Base-by-base conservation (phyloP, 1,140 invertebrate genomes). In the Anagrus nilaparvatae region DNA sequence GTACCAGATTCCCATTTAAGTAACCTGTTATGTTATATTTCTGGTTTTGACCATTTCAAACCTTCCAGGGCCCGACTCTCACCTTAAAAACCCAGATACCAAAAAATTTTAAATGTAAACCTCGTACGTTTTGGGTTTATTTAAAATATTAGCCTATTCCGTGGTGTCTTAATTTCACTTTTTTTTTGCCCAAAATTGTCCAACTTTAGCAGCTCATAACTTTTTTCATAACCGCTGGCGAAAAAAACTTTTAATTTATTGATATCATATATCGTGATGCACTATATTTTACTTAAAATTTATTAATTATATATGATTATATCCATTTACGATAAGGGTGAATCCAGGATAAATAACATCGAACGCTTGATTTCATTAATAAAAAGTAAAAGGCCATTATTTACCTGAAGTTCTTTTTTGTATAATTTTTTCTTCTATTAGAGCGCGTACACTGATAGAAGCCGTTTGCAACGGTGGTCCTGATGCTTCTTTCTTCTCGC, bases 351-450 rank as follows among this genome's bases (percentile, higher is more conserved):
- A 29, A 40, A 9, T 2, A 24, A 3, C 38, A 19, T 2, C 24
- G 13, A 37, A 40, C 30, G 13, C 21, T 33, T 16, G 27, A 12
- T 25, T 25, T 25, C 12, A 25, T 25, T 25, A 25, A 25, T 7
- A 25, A 7, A 25, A 7, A 12, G 6, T 7, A 12, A 25, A 25
- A 25, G 12, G 12, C 24, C 6, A 12, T 14, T 18, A 51, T 55
- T 50, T 51, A 68, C 65, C 64, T 37, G 73, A 76, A 12, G 71
- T 79, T 41, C 85, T 69, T 52, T 87, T 86, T 54, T 85, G 88
- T 48, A 88, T 91, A 40, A 91, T 92, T 61, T 91, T 91, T 60
- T 92, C 87, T 65, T 90, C 87, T 46, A 92, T 91, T 3, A 91
- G 73, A 10, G 87, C 87, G 33, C 87, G 69, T 3, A 91, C 85